phyloP scores from a whole-genome alignment of 2,797 vertebrate species.

The Bradypus variegatus region DNA sequence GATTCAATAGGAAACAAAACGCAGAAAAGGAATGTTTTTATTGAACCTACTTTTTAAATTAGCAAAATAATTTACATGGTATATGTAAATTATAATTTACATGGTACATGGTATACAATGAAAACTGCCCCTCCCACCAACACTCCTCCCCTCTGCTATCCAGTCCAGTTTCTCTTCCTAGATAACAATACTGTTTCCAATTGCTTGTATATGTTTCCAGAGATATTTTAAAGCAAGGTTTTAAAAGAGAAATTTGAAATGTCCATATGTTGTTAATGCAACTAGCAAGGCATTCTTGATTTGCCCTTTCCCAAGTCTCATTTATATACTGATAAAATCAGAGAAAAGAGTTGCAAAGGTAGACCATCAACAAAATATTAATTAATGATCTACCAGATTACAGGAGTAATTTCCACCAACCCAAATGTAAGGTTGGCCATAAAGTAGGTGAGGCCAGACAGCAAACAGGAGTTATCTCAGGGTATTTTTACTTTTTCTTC shows the following conservation, averaged over 20 bases:
- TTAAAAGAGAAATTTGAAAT: neutral
- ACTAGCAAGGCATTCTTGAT: neutral
- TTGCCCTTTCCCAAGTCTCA: neutral
- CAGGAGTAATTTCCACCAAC: neutral
- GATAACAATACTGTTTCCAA: neutral
- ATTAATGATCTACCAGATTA: neutral
- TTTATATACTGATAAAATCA: neutral
- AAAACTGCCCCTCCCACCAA: neutral
- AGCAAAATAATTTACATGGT: neutral
- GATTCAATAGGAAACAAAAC: neutral
- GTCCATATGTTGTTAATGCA: neutral
- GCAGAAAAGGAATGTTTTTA: neutral
- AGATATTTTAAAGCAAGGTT: neutral
- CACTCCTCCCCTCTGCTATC: too few species aligned
- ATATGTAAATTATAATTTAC: neutral
- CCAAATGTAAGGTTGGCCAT: neutral
- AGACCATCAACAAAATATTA: neutral
- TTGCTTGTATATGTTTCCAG: neutral
- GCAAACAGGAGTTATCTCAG: neutral
- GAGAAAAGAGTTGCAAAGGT: neutral
- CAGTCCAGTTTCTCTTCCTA: neutral
- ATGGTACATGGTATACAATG: neutral
- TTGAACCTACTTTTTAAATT: neutral
- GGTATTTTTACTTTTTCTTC: too few species aligned
- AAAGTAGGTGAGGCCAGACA: neutral